Base-by-base conservation (phyloP, 2,888 invertebrate genomes). In the Pyrgus malvae region DNA sequence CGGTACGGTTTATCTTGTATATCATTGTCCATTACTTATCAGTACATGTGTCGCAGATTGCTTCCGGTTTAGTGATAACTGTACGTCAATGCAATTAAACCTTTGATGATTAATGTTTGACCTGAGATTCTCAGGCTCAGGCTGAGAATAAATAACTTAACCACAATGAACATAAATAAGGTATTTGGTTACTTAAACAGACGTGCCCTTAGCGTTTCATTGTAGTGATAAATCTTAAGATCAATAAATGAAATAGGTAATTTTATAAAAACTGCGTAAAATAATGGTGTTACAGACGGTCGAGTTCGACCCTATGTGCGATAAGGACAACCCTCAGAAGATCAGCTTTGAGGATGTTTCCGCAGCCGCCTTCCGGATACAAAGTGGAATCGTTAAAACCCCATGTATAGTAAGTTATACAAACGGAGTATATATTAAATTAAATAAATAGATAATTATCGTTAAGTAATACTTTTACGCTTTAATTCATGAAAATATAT, bases 321-420 rank as follows among this genome's bases (percentile, higher is more conserved):
- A 94, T 73, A 93, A 94, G 35, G 91, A 92, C 19, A 90, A 92
- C 58, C 97, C 97, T 0, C 91, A 92, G 48, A 91, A 84, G 64
- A 92, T 98, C 45, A 91, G 92, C 2, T 97, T 97, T 75, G 95
- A 96, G 74, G 97, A 98, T 76, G 93, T 98, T 27, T 96, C 96
- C 9, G 96, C 96, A 0, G 98, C 98, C 0, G 95, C 97, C 0
- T 98, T 94, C 78, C 93, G 95, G 76, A 97, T 98, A 57, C 95
- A 95, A 78, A 93, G 93, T 68, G 97, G 97, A 38, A 92, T 98
- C 45, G 91, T 94, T 56, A 92, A 93, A 67, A 98, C 98, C 51
- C 96, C 98, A 48, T 98, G 98, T 80, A 93, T 94, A 77, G 98
- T 96, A 90, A 91, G 92, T 69, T 33, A n/a, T 8, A 12, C 21